phyloP scores from a whole-genome alignment of 92 coral and sea anemone species.

The Epizoanthus scotinus region DNA sequence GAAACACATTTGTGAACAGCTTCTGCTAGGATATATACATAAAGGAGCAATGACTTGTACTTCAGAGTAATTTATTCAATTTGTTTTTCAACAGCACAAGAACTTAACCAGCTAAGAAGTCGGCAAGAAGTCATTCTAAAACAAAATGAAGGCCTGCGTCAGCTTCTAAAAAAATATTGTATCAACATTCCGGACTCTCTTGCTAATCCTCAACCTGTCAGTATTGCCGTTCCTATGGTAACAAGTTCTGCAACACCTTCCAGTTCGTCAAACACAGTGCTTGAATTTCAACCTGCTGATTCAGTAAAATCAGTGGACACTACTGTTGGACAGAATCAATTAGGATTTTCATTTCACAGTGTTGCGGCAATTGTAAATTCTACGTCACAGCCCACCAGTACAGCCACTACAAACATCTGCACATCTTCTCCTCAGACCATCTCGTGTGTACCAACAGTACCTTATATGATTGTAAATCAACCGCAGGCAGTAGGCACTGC shows the following conservation, averaged over 20 bases:
- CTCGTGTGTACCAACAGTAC: slow-evolving; percentile 36
- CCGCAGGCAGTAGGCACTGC: slow-evolving; percentile 29
- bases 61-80: too few relatives aligned
- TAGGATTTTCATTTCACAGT: slow-evolving; percentile 43
- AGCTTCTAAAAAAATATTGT: slow-evolving; percentile 54
- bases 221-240: slow-evolving; percentile 16
- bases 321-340: slow-evolving; percentile 8
- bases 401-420: slow-evolving; percentile 10
- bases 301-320: neutral
- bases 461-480: slow-evolving; percentile 31
- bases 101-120: slow-evolving; percentile 55
- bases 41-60: too few relatives aligned
- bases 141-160: slow-evolving; percentile 54
- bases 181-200: slow-evolving; percentile 58
- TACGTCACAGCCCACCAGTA: slow-evolving; percentile 6
- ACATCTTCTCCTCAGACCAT: slow-evolving; percentile 3
- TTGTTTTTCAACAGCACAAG: slow-evolving; percentile 60
- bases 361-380: slow-evolving; percentile 37
- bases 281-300: slow-evolving; percentile 7
- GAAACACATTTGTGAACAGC: too few relatives aligned
- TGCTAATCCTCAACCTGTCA: slow-evolving; percentile 22
- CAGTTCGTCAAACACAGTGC: slow-evolving; percentile 10
- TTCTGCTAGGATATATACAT: too few relatives aligned
- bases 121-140: slow-evolving; percentile 55
- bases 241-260: neutral